Percentiles rank a stretch among this genome's conserved stretches.
Evolutionary conservation across 1,140 invertebrate species (phyloP).

Genomic region (Teleogryllus occipitalis): DNA sequence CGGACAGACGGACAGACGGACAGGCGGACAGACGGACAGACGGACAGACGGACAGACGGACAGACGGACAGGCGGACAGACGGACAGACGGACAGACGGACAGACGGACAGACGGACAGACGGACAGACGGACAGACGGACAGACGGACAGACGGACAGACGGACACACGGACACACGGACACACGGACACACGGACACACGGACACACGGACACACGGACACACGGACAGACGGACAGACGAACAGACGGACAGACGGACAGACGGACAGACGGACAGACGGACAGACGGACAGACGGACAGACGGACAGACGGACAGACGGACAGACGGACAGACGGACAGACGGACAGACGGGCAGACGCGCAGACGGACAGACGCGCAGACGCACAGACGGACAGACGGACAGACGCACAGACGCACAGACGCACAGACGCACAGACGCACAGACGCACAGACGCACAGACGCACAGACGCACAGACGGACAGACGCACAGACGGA

Average conservation of each 20-base stretch:
- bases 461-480: conserved; percentile 18
- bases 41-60: conserved; percentile 25
- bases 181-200: conserved; percentile 26
- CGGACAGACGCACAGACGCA: not conserved
- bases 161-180: no score
- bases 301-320: not conserved
- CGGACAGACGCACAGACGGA: conserved; percentile 18
- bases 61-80: conserved; percentile 25
- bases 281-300: not conserved
- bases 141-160: conserved; percentile 25
- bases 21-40: conserved; percentile 24
- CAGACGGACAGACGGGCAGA: not conserved
- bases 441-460: conserved; percentile 5
- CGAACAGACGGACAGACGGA: no score
- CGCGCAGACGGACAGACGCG: not conserved
- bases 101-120: conserved; percentile 23
- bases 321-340: not conserved
- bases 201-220: conserved; percentile 8
- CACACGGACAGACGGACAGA: no score
- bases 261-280: not conserved
- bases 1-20: conserved; percentile 23
- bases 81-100: conserved; percentile 25
- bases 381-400: not conserved
- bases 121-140: conserved; percentile 25
- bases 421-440: not conserved